Conservation (phyloP, 1,140 invertebrate genomes). For the Sitodiplosis mosellana region DNA sequence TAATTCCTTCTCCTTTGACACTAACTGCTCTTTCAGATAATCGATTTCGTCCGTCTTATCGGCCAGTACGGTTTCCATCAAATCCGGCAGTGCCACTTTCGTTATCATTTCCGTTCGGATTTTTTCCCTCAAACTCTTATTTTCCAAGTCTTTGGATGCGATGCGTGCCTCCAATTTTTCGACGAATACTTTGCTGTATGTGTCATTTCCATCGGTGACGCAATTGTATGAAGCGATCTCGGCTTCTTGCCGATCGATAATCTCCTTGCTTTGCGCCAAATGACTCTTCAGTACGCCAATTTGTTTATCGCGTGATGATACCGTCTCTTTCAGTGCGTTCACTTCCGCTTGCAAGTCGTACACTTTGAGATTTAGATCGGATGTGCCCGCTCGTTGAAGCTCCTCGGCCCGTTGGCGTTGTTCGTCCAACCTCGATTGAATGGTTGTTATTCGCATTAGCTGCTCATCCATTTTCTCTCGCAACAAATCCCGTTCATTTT, state of each 20-base stretch:
- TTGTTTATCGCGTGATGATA: constrained; percentile 36
- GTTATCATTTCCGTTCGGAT: constrained; percentile 26
- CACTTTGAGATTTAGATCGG: constrained; percentile 41
- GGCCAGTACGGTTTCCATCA: constrained; percentile 40
- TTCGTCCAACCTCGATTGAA: constrained; percentile 59
- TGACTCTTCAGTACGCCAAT: constrained; percentile 27
- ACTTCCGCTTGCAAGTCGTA: constrained; percentile 41
- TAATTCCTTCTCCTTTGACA: neutral
- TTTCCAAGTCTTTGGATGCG: constrained; percentile 31
- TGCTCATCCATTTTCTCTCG: constrained; percentile 63
- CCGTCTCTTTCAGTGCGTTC: constrained; percentile 32
- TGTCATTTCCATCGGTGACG: constrained; percentile 23
- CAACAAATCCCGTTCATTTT: constrained; percentile 57
- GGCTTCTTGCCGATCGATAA: constrained; percentile 28
- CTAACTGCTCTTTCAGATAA: constrained; percentile 31
- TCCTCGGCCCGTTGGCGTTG: constrained; percentile 52
- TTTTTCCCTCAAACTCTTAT: constrained; percentile 30
- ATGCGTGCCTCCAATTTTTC: constrained; percentile 35
- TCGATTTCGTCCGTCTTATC: constrained; percentile 52
- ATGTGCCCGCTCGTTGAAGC: constrained; percentile 42
- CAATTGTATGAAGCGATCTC: constrained; percentile 22
- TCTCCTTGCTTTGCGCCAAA: constrained; percentile 19
- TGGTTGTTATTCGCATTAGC: constrained; percentile 53
- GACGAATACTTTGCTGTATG: constrained; percentile 18
- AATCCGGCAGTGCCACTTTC: constrained; percentile 29